These are phyloP conservation scores for Ormyrus nitidulus DNA, from an alignment of 2,888 invertebrate species.

Conservation along the genomic window DNA sequence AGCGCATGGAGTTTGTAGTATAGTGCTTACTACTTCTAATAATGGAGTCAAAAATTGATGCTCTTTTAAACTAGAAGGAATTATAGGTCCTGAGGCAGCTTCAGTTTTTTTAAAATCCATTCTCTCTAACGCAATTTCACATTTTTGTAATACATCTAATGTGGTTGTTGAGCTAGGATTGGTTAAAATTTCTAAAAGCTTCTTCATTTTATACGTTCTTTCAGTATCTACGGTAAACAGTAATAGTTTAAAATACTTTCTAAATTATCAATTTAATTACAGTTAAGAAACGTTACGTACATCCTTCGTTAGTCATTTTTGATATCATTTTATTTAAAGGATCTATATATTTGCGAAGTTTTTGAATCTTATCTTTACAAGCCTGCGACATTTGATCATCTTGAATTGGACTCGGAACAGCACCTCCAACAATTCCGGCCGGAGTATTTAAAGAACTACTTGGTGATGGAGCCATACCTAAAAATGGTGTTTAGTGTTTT, in stretches of 20 bases:
- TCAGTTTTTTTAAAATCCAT: constrained; percentile 83
- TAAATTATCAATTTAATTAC: constrained; percentile 11
- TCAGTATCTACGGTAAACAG: constrained; percentile 83
- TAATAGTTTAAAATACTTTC: constrained; percentile 22
- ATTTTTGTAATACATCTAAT: constrained; percentile 92
- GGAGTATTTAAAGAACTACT: constrained; percentile 90
- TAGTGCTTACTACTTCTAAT: constrained; percentile 88
- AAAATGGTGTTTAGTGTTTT: background rate
- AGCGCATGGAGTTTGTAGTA: constrained; percentile 87
- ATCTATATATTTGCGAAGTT: constrained; percentile 95
- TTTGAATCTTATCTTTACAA: constrained; percentile 94
- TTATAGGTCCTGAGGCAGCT: constrained; percentile 79
- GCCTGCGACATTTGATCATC: constrained; percentile 88
- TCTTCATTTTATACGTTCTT: constrained; percentile 95
- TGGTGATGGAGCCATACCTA: constrained; percentile 85
- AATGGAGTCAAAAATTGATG: constrained; percentile 89
- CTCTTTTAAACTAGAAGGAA: constrained; percentile 79
- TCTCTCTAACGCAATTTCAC: constrained; percentile 94
- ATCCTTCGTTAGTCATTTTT: constrained; percentile 86
- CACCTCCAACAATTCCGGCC: constrained; percentile 71
- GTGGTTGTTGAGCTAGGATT: constrained; percentile 84
- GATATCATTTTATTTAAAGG: constrained; percentile 93
- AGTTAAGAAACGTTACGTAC: constrained; percentile 61
- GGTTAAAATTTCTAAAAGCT: constrained; percentile 91
- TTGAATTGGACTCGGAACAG: constrained; percentile 80